These are phyloP conservation scores for Clunio marinus DNA, from an alignment of 2,888 invertebrate genomes.

Conservation along the genomic window DNA sequence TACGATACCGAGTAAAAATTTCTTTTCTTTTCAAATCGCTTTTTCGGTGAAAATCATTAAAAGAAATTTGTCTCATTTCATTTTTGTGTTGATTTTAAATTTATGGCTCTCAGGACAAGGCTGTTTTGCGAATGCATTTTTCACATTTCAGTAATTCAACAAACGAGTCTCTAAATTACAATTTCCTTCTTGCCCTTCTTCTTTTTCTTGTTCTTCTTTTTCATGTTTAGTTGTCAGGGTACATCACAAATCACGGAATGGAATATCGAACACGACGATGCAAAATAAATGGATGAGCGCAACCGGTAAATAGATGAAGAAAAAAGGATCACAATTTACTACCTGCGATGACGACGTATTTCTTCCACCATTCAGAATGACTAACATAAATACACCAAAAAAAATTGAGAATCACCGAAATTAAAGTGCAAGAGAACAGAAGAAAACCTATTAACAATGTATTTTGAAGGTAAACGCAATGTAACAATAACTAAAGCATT, in stretches of 20 bases:
- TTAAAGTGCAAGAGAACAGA: background rate
- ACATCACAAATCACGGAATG: slow-evolving; percentile 19
- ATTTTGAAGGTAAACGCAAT: slow-evolving; percentile 33
- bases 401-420: too few species aligned
- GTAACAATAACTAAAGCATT: too few species aligned
- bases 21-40: background rate
- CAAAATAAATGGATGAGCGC: background rate
- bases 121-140: slow-evolving; percentile 9
- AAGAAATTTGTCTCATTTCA: slow-evolving; percentile 37
- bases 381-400: too few species aligned
- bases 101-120: background rate
- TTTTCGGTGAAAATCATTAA: slow-evolving; percentile 27
- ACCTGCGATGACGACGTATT: slow-evolving; percentile 23
- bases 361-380: background rate
- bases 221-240: background rate
- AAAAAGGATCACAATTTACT: slow-evolving; percentile 1
- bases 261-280: slow-evolving; percentile 6
- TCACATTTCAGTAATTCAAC: slow-evolving; percentile 30
- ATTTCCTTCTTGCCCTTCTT: background rate
- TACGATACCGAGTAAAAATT: background rate
- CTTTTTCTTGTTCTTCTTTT: too few species aligned
- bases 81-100: slow-evolving; percentile 24
- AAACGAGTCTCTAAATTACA: slow-evolving; percentile 28
- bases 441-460: background rate
- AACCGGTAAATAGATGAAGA: too few species aligned